phyloP scores from a whole-genome alignment of 2,888 invertebrate genomes.

The Cryptus armator region DNA sequence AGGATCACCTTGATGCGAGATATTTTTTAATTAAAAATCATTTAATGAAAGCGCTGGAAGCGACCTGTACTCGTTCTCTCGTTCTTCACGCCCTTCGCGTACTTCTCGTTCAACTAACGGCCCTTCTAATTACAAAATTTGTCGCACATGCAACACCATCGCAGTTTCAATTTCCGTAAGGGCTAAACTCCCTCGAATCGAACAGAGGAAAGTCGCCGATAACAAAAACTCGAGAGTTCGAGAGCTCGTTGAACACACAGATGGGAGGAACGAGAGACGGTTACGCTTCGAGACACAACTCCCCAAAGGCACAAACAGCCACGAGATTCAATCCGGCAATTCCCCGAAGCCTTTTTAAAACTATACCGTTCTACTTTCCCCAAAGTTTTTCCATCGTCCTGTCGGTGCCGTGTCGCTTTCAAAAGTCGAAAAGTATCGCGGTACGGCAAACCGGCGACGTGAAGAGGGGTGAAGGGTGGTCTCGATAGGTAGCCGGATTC shows the following conservation, averaged over 20 bases:
- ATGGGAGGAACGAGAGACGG: constrained; percentile 25
- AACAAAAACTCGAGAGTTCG: constrained; percentile 22
- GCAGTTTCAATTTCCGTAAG: neutral
- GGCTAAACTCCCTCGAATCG: neutral
- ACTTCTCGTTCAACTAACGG: too few species aligned
- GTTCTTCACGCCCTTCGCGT: too few species aligned
- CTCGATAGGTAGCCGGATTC: constrained; percentile 6
- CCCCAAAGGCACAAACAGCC: constrained; percentile 17
- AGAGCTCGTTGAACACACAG: neutral
- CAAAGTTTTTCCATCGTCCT: constrained; percentile 55
- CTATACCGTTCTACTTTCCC: constrained; percentile 59
- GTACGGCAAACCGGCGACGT: neutral
- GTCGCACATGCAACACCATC: neutral
- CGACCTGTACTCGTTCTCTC: too few species aligned
- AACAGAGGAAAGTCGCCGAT: neutral
- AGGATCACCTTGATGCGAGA: too few species aligned
- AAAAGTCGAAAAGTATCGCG: constrained; percentile 34
- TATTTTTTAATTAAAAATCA: too few species aligned
- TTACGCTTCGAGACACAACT: constrained; percentile 36
- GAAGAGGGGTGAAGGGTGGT: neutral
- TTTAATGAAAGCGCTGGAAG: too few species aligned
- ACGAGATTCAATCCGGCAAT: constrained; percentile 40
- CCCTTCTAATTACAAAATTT: too few species aligned
- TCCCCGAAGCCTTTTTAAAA: constrained; percentile 46
- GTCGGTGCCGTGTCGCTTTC: constrained; percentile 41